Conservation (phyloP, 2,797 vertebrate species). For the Poeciliopsis paucimaculata region DNA sequence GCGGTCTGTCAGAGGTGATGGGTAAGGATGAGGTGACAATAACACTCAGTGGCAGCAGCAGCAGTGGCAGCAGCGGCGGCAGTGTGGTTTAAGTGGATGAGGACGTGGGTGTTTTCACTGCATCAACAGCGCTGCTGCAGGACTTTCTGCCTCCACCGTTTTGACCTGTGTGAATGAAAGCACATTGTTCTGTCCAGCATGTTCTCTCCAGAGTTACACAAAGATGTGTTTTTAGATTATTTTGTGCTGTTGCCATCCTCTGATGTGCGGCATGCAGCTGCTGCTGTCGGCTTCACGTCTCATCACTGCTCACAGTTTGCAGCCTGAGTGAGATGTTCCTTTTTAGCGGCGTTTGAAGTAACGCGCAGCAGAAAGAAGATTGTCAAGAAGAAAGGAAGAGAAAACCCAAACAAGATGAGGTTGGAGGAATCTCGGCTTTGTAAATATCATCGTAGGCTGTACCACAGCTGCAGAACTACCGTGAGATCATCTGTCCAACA, state of each 20-base stretch:
- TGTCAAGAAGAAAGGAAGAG: neutral
- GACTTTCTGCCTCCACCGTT: slow-evolving; percentile 20
- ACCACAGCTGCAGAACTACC: neutral
- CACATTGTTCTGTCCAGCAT: neutral
- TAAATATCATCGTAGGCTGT: neutral
- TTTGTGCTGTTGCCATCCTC: slow-evolving; percentile 7
- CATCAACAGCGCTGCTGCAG: slow-evolving; percentile 34
- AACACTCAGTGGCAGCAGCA: neutral
- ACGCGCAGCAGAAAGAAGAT: neutral
- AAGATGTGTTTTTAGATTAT: neutral
- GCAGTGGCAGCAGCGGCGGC: neutral
- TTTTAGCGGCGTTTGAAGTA: neutral
- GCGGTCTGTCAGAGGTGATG: slow-evolving; percentile 1
- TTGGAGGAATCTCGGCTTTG: neutral
- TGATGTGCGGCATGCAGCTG: neutral
- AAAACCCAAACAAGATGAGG: neutral
- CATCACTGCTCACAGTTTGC: neutral
- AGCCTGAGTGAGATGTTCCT: neutral
- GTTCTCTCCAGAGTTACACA: neutral
- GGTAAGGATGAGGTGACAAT: slow-evolving; percentile 8
- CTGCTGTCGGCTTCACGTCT: neutral
- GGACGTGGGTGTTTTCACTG: slow-evolving; percentile 5
- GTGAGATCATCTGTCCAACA: neutral
- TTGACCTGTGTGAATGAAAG: neutral
- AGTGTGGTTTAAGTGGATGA: slow-evolving; percentile 2